Evolutionary conservation across 2,888 invertebrate species (phyloP).

Genomic region (Junonia oenone): DNA sequence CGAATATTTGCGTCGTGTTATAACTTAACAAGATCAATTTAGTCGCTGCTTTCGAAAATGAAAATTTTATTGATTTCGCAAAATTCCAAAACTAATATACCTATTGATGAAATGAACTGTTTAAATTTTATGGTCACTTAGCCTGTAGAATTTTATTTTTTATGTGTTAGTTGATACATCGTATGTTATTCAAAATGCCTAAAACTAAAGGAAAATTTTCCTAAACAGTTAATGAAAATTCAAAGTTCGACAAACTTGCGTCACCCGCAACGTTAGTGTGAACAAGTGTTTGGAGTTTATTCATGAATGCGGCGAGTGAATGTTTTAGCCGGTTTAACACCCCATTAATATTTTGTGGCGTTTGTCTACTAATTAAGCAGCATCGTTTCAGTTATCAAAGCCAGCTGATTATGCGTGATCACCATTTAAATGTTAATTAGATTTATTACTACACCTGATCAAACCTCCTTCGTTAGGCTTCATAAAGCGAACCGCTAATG

Average conservation of each 20-base stretch:
- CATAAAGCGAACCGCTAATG: constrained; percentile 33
- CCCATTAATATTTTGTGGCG: constrained; percentile 55
- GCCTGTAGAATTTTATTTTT: too few species aligned
- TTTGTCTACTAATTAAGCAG: constrained; percentile 71
- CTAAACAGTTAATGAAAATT: neutral
- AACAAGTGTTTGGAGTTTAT: constrained; percentile 49
- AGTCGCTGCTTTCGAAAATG: constrained; percentile 16
- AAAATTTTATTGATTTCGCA: constrained; percentile 3
- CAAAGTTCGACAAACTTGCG: constrained; percentile 3
- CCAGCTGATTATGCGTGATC: constrained; percentile 75
- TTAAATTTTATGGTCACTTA: too few species aligned
- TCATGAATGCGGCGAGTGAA: constrained; percentile 36
- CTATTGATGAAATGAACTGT: too few species aligned
- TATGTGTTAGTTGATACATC: too few species aligned
- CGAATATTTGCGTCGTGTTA: constrained; percentile 18
- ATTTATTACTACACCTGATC: constrained; percentile 69
- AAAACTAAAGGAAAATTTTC: neutral
- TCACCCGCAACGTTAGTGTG: constrained; percentile 36
- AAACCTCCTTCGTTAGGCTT: constrained; percentile 43
- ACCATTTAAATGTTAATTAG: constrained; percentile 78
- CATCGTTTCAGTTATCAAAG: constrained; percentile 61
- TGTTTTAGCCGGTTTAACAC: constrained; percentile 53
- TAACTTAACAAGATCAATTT: constrained; percentile 22
- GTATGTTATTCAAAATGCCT: too few species aligned
- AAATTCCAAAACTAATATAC: neutral